Evolutionary conservation across 2,797 vertebrate species (phyloP), one percentile per base, ranked within the genome.

Genomic region (Microctenopoma steveboyesi): DNA sequence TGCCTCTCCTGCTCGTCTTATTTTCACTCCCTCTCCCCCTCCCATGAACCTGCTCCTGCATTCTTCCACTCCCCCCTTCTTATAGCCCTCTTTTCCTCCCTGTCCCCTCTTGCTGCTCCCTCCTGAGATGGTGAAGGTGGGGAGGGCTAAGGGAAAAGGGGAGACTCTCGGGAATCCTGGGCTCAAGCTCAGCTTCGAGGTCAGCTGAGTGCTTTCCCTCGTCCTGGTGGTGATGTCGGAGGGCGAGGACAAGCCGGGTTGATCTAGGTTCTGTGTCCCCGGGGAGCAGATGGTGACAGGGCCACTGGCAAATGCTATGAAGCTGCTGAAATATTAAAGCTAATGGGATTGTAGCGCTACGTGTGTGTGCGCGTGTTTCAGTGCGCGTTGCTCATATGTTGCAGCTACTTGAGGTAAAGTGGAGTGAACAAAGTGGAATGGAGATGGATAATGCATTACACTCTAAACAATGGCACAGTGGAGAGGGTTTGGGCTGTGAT

Each of bases 311-410:
- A 82, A 71, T 22, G 72, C 75, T 82, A 76, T 82, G 88, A 85
- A 65, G 82, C 83, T 73, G 61, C 79, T 91, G 86, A 91, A 92
- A 90, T 91, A 90, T 92, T 92, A 86, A 91, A 83, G 87, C 83
- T 90, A 92, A 92, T 92, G 89, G 90, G 84, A 85, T 70, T 42
- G 53, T 49, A 46, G 75, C 12, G 25, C 77, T 1, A 68, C 58
- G 5, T 66, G 30, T 49, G 57, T 4, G 56, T 40, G 35, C 10
- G 27, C 22, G 52, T 27, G 54, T 42, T 67, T 61, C n/a, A 4
- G 69, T 18, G 50, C 27, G 74, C 64, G 79, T 72, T 75, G 69
- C 80, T 78, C 76, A 62, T 71, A 73, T 82, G 79, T 72, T 78
- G 79, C 62, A 83, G 80, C 88, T 81, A 79, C 76, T 84, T 69